phyloP scores from a whole-genome alignment of 64 coral and sea anemone species.

The Anthopleura sola region DNA sequence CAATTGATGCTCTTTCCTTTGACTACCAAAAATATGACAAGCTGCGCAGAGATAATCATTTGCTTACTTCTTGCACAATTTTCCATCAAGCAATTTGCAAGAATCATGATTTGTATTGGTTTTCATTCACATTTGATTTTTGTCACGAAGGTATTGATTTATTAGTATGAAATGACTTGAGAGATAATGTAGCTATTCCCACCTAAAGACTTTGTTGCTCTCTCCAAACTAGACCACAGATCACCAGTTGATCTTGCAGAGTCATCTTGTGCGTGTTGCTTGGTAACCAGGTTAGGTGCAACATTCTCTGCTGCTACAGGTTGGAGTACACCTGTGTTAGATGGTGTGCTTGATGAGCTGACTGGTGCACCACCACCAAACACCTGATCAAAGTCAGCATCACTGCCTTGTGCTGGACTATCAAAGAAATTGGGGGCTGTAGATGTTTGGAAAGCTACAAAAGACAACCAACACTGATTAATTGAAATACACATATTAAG shows the following conservation, averaged over 20 bases:
- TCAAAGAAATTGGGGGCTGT: neutral
- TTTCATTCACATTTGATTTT: too few species aligned
- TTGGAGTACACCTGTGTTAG: neutral
- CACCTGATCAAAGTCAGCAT: constrained; percentile 26
- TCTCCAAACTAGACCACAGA: neutral
- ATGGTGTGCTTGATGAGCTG: neutral
- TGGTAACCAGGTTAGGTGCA: neutral
- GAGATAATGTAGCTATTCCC: too few species aligned
- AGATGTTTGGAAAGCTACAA: too few species aligned
- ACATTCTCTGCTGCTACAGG: neutral
- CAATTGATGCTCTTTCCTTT: too few species aligned
- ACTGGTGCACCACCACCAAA: neutral
- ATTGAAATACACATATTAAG: neutral
- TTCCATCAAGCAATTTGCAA: too few species aligned
- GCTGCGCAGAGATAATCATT: too few species aligned
- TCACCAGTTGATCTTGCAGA: neutral
- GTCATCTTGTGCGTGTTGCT: neutral
- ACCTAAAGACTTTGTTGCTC: constrained; percentile 12
- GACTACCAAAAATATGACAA: too few species aligned
- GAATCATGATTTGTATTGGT: too few species aligned
- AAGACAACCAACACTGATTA: neutral
- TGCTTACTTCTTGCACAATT: too few species aligned
- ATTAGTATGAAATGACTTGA: too few species aligned
- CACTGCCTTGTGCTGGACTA: constrained; percentile 9
- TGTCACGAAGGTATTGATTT: too few species aligned